Conservation (phyloP, 2,113 vertebrate genomes). For the Lates calcarifer region DNA sequence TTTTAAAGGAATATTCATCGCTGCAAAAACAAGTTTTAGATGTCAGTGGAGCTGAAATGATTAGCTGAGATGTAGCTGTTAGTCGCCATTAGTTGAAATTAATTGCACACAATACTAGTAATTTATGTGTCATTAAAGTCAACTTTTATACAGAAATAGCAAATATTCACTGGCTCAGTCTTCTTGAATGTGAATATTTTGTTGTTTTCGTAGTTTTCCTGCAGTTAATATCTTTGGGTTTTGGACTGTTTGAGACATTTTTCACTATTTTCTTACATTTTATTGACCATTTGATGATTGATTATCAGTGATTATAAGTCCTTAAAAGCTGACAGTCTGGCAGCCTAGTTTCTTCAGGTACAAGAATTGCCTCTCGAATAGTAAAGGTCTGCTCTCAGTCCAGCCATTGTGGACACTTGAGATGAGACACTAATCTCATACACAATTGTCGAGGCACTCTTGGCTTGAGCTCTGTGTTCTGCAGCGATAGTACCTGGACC, state of each 20-base stretch:
- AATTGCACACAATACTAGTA: no score
- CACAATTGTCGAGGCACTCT: not conserved
- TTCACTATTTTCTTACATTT: not conserved
- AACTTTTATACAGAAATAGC: no score
- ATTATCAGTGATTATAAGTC: no score
- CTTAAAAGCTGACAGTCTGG: not conserved
- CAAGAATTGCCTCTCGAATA: not conserved
- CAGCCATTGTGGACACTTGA: not conserved
- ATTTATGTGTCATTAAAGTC: not conserved
- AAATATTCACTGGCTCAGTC: no score
- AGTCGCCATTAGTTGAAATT: no score
- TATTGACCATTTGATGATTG: not conserved
- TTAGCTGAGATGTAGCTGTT: no score
- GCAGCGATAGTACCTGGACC: not conserved
- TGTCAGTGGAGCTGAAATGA: not conserved
- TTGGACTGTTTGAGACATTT: not conserved
- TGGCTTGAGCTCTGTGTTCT: slow-evolving; percentile 5
- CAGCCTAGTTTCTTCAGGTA: not conserved
- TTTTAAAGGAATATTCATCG: not conserved
- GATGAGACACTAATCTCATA: slow-evolving; percentile 20
- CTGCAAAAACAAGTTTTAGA: not conserved
- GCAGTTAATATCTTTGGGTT: not conserved
- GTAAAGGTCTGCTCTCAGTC: not conserved
- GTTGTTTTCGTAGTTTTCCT: not conserved
- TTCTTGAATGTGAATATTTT: not conserved